These are phyloP conservation scores for Trematomus loennbergii DNA, from an alignment of 2,113 vertebrate genomes.

Conservation along the genomic window DNA sequence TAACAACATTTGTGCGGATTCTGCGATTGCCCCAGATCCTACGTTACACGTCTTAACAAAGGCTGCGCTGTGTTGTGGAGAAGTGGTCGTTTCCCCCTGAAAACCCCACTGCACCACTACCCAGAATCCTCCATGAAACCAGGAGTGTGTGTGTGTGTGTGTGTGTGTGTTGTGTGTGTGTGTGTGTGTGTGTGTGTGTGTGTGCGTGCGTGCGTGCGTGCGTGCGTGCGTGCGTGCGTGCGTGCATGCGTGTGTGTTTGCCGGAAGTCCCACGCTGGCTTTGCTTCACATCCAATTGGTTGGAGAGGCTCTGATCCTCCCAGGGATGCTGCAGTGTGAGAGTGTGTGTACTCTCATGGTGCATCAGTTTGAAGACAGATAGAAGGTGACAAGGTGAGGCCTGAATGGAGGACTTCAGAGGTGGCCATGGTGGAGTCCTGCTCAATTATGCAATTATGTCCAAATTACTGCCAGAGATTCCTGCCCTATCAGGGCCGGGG, in stretches of 20 bases:
- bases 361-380: constrained; percentile 58
- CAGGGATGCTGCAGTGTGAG: constrained; percentile 34
- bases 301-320: constrained; percentile 54
- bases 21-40: constrained; percentile 67
- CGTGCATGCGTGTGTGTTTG: constrained; percentile 26
- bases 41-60: constrained; percentile 70
- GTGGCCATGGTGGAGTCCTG: constrained; percentile 58
- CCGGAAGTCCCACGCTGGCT: constrained; percentile 60
- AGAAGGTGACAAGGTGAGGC: constrained; percentile 68
- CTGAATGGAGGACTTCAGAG: constrained; percentile 62
- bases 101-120: constrained; percentile 18
- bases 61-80: constrained; percentile 69
- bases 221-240: constrained; percentile 20
- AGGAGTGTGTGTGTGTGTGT: constrained; percentile 55
- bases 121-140: constrained; percentile 54
- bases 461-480: constrained; percentile 76
- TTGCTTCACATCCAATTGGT: constrained; percentile 63
- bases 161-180: constrained; percentile 37
- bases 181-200: constrained; percentile 41
- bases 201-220: constrained; percentile 34
- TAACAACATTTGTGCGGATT: constrained; percentile 81
- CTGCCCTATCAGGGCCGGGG: constrained; percentile 41
- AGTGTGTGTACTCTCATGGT: constrained; percentile 10
- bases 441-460: constrained; percentile 75
- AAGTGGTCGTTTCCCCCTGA: constrained; percentile 47